Conservation (phyloP, 2,113 vertebrate genomes). For the Delphinus delphis region DNA sequence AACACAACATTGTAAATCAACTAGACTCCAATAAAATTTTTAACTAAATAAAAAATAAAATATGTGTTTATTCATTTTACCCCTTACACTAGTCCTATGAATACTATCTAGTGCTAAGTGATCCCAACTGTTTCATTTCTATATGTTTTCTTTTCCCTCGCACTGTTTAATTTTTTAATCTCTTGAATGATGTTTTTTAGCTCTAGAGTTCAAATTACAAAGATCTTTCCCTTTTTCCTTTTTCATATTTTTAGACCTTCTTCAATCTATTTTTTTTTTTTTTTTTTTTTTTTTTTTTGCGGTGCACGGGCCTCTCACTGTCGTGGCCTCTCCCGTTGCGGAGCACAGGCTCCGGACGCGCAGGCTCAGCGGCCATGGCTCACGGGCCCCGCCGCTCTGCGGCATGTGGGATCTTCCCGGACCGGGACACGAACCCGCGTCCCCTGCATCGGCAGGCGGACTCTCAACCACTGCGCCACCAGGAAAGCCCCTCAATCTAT, state of each 20-base stretch:
- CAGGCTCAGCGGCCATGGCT: too few species aligned
- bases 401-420: too few species aligned
- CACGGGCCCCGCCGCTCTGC: too few species aligned
- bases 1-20: not conserved
- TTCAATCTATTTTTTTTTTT: not conserved
- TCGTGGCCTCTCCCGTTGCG: too few species aligned
- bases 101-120: not conserved
- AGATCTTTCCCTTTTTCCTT: not conserved
- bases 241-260: not conserved
- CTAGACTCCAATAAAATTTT: not conserved
- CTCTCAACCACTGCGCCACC: too few species aligned
- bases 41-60: not conserved
- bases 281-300: too few species aligned
- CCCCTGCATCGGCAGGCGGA: too few species aligned
- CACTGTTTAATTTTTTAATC: not conserved
- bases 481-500: too few species aligned
- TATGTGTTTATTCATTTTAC: not conserved
- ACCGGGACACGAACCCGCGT: rapidly evolving
- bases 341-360: too few species aligned
- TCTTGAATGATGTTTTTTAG: not conserved
- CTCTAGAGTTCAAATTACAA: not conserved
- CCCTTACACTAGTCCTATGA: not conserved
- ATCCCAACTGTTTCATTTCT: not conserved
- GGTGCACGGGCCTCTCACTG: too few species aligned
- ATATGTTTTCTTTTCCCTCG: not conserved